Percentiles rank a stretch among this genome's conserved stretches.
Evolutionary conservation across 2,888 invertebrate genomes (phyloP).

Genomic region (Tryphoninae sp.): DNA sequence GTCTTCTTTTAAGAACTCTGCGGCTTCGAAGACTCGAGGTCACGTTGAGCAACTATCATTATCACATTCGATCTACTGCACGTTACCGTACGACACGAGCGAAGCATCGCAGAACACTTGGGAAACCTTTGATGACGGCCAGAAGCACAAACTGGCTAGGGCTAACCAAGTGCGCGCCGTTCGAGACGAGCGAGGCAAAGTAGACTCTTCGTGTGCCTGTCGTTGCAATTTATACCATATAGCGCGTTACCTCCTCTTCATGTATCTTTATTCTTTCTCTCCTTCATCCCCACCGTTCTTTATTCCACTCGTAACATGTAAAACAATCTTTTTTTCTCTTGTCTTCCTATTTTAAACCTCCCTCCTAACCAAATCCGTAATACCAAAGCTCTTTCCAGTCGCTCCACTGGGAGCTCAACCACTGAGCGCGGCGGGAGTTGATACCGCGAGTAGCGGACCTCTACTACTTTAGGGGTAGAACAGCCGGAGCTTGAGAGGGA

Average conservation of each 20-base stretch:
- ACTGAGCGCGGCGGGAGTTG: conserved; percentile 46
- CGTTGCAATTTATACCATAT: conserved; percentile 37
- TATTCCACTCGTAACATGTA: conserved; percentile 3
- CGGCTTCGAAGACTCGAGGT: conserved; percentile 32
- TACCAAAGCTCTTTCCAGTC: conserved; percentile 17
- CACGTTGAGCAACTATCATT: conserved; percentile 39
- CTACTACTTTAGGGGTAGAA: conserved; percentile 54
- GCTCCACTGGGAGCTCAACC: conserved; percentile 22
- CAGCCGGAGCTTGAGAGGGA: conserved; percentile 59
- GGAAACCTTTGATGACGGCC: conserved; percentile 26
- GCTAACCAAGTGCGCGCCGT: conserved; percentile 34
- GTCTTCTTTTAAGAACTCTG: not conserved
- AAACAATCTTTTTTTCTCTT: conserved; percentile 15
- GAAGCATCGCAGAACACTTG: conserved; percentile 36
- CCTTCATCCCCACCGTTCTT: not conserved
- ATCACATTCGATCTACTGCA: conserved; percentile 38
- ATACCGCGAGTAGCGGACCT: conserved; percentile 57
- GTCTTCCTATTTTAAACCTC: not conserved
- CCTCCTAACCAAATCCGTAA: not conserved
- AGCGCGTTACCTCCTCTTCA: not conserved
- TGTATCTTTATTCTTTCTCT: not conserved
- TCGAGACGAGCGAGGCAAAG: conserved; percentile 42
- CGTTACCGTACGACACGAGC: conserved; percentile 26
- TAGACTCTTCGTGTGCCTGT: conserved; percentile 52
- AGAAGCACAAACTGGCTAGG: conserved; percentile 40